A percentile compares a stretch with the other conserved stretches of the same genome.
These are phyloP conservation scores for Octodonta nipae DNA, from an alignment of 2,888 invertebrate genomes.

Conservation along the genomic window DNA sequence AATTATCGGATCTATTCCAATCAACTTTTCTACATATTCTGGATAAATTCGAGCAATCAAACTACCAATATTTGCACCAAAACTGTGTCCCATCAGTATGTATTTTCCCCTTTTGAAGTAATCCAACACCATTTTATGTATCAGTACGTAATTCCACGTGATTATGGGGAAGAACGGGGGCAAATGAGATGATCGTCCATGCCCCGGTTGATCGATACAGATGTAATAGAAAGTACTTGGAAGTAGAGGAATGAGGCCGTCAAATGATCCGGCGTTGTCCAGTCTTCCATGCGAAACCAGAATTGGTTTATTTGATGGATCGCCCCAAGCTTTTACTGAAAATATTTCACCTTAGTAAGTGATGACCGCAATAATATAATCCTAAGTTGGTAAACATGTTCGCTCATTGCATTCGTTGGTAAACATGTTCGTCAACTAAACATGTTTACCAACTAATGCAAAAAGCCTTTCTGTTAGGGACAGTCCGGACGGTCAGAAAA, in stretches of 20 bases:
- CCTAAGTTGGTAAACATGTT: no score
- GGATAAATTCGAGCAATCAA: slow-evolving; percentile 34
- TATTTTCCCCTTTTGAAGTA: slow-evolving; percentile 24
- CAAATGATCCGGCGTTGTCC: slow-evolving; percentile 48
- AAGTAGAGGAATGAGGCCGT: slow-evolving; percentile 42
- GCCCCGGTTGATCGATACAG: slow-evolving; percentile 46
- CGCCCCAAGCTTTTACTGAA: slow-evolving; percentile 52
- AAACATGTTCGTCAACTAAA: no score
- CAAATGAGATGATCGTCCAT: slow-evolving; percentile 44
- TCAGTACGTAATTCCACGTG: slow-evolving; percentile 34
- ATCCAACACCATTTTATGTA: slow-evolving; percentile 21
- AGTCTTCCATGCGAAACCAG: slow-evolving; percentile 45
- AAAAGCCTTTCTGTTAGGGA: no score
- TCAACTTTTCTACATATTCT: slow-evolving; percentile 32
- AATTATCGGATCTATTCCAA: slow-evolving; percentile 39
- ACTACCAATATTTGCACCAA: slow-evolving; percentile 39
- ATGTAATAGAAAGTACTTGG: slow-evolving; percentile 36
- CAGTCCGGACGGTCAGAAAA: no score
- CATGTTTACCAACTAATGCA: no score
- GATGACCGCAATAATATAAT: no score
- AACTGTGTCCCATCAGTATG: slow-evolving; percentile 31
- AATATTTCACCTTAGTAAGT: no score
- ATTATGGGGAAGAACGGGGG: slow-evolving; percentile 32
- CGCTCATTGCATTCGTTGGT: no score
- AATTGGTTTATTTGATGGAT: slow-evolving; percentile 40